Conservation (phyloP, 2,113 vertebrate genomes). For the Pluvialis apricaria region DNA sequence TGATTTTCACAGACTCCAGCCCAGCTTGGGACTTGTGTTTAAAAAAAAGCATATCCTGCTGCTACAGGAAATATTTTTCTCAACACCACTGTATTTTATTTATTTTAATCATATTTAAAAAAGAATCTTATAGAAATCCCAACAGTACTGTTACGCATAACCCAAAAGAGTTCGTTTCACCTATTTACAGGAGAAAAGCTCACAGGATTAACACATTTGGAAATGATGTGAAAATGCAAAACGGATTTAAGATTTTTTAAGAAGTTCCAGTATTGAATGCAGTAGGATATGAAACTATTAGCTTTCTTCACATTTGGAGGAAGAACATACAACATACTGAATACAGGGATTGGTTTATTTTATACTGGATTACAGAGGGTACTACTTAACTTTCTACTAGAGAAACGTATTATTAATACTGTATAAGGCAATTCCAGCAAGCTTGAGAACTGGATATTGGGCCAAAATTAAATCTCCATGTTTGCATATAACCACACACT, state of each 20-base stretch:
- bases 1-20: constrained; percentile 56
- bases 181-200: constrained; percentile 31
- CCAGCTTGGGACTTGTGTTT: constrained; percentile 20
- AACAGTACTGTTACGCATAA: not conserved
- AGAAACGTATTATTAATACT: not conserved
- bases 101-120: constrained; percentile 22
- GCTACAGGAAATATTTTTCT: constrained; percentile 64
- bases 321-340: not conserved
- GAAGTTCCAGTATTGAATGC: not conserved
- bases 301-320: not conserved
- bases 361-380: not conserved
- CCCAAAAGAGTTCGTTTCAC: not conserved
- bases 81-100: constrained; percentile 26
- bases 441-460: not conserved
- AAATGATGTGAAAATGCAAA: constrained; percentile 36
- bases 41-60: constrained; percentile 47
- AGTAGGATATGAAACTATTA: not conserved
- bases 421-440: not conserved
- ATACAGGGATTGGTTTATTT: not conserved
- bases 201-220: constrained; percentile 7
- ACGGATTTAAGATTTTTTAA: not conserved
- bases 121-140: constrained; percentile 15
- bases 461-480: not conserved
- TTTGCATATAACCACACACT: not conserved
- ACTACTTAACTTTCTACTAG: not conserved